phyloP scores from a whole-genome alignment of 1,140 invertebrate species.

The Diabrotica undecimpunctata region DNA sequence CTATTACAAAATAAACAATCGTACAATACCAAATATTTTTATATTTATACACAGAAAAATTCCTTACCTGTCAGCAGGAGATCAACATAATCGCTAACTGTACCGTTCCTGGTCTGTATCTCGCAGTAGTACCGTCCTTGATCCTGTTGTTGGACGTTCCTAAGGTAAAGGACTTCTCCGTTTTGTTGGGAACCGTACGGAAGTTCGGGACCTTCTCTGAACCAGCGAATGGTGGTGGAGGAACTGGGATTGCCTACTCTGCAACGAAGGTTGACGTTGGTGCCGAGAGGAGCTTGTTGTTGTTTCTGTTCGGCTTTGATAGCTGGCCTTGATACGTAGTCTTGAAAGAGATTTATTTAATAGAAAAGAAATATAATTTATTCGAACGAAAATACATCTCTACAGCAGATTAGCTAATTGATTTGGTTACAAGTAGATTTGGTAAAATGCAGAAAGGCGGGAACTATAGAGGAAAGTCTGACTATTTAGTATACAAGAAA shows the following conservation, averaged over 20 bases:
- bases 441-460: no score
- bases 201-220: conserved; percentile 50
- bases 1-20: no score
- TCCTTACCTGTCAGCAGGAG: conserved; percentile 65
- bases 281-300: conserved; percentile 49
- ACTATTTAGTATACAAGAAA: no score
- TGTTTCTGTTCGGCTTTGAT: conserved; percentile 45
- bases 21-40: no score
- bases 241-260: conserved; percentile 25
- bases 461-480: no score
- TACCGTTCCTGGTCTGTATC: conserved; percentile 51
- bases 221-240: conserved; percentile 50
- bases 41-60: no score
- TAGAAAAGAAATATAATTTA: background rate
- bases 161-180: conserved; percentile 50
- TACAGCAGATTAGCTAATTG: background rate
- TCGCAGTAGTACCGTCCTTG: conserved; percentile 69
- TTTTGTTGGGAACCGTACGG: conserved; percentile 49
- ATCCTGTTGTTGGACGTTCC: conserved; percentile 57
- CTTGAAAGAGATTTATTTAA: conserved; percentile 8
- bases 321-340: conserved; percentile 41
- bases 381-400: background rate
- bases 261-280: conserved; percentile 58
- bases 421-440: background rate
- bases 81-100: conserved; percentile 61